Base-by-base conservation (phyloP, 2,797 vertebrate species). In the Potorous gilbertii region DNA sequence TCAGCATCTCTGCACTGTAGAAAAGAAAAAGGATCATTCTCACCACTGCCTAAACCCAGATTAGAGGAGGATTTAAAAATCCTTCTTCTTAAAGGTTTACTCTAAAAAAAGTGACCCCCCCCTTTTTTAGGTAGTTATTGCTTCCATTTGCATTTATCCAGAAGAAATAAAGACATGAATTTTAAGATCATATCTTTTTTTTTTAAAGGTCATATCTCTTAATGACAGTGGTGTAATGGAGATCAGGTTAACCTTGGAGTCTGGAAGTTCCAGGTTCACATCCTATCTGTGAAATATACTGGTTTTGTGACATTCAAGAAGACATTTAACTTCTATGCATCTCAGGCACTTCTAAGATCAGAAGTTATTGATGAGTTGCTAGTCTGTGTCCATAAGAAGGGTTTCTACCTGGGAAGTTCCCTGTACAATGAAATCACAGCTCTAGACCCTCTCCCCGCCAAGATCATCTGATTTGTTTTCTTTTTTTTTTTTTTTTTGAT, bases 61-160 rank as follows among this genome's bases (percentile, higher is more conserved):
- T 40, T 21, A 24, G 59, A 62, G 29, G 31, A 62, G 16, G 18
- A 81, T 81, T 81, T 40, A 46, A 81, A 81, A 46, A 40, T 24
- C 2, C 66, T 81, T 81, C 66, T n/a, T 81, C n/a, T 21, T 81
- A 81, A 81, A 46, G n/a, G 66, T 40, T 46, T 81, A 81, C 8
- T 46, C 18, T 81, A 46, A 81, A 74, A 34, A 74, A n/a, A 74
- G 34, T n/a, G 66, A 0, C 1, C 8, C 18, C 16, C 12, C 54
- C 55, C 5, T 90, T 28, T 92, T 93, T 52, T 91, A 93, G 12
- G 3, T 18, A 31, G 40, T 11, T 87, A 1, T 14, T 6, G 94
- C 18, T 94, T 95, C 93, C 55, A 74, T 91, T 54, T 95, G 54
- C 90, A 21, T 21, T 94, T 92, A 28, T 90, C 93, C 28, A 54